phyloP scores from a whole-genome alignment of 2,797 vertebrate species.

The Takifugu ocellatus region DNA sequence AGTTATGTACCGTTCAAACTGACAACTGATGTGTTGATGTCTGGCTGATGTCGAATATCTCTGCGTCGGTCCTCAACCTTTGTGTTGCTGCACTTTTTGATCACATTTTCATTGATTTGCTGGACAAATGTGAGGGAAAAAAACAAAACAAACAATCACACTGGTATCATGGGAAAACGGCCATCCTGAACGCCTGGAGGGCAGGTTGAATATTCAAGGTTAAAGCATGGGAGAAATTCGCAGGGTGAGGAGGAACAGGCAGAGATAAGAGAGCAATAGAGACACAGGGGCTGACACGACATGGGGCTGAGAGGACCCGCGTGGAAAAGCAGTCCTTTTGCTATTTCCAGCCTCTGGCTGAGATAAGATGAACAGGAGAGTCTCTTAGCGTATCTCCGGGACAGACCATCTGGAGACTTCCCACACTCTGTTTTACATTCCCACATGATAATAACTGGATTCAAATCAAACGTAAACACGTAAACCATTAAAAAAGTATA shows the following conservation, averaged over 20 bases:
- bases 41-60: no score
- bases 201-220: neutral
- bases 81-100: conserved; percentile 7
- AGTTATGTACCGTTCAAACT: conserved; percentile 45
- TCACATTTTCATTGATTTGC: conserved; percentile 17
- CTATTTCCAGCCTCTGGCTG: conserved; percentile 70
- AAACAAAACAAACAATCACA: neutral
- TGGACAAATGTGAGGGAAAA: conserved; percentile 11
- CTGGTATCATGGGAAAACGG: neutral
- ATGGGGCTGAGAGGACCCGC: conserved; percentile 34
- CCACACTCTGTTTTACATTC: conserved; percentile 24
- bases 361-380: conserved; percentile 65
- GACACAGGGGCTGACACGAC: conserved; percentile 43
- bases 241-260: conserved; percentile 2
- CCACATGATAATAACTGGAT: conserved; percentile 22
- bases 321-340: conserved; percentile 25
- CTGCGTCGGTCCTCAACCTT: neutral
- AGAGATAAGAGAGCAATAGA: conserved; percentile 21
- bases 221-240: conserved; percentile 3
- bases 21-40: conserved; percentile 51
- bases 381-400: conserved; percentile 53
- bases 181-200: neutral
- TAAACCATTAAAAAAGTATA: neutral
- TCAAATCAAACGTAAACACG: conserved; percentile 11
- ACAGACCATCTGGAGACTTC: conserved; percentile 50